Base-by-base conservation (phyloP, 2,113 vertebrate genomes). In the Mesitornis unicolor region DNA sequence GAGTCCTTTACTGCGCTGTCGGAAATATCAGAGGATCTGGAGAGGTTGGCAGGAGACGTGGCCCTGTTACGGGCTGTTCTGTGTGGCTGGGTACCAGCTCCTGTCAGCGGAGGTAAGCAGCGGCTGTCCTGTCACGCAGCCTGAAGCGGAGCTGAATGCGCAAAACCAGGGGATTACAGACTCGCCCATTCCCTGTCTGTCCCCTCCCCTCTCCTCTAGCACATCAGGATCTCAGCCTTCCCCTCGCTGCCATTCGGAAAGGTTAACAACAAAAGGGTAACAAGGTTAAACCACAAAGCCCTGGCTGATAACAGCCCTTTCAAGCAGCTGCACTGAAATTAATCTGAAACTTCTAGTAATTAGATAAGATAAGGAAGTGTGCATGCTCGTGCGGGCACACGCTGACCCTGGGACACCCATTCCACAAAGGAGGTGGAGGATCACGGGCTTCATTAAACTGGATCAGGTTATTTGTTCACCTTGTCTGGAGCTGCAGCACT, bases 361-460 rank as follows among this genome's bases (percentile, higher is more conserved):
- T 97, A 97, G 97, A 96, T 97, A 97, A 98, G 97, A 98, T 98
- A 97, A 97, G 96, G 82, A 43, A 14, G 93, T 87, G 91, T 93
- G 88, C 85, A 3, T 25, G 93, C 91, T 84, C 21, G 33, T 47
- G 73, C 40, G 1, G 92, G 94, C 94, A 40, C 88, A 89, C 36
- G n/a, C 75, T 93, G 93, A 96, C 88, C 91, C 80, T 26, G 95
- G 84, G 84, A 89, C 91, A 48, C 57, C 57, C 65, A 0, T 53
- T 53, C 51, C 63, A 35, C 73, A 43, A 28, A 76, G 88, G 71
- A 75, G 71, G n/a, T 86, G 81, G 61, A 63, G 68, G 87, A 96
- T 83, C 95, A 83, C 47, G 75, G 81, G 67, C 77, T 91, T 70
- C 84, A 82, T 91, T 93, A 86, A 75, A 43, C 40, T 28, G 54